A percentile compares a stretch with the other conserved stretches of the same genome.
These are phyloP conservation scores for Nomada ferruginata DNA, from an alignment of 2,888 invertebrate species.

Conservation along the genomic window DNA sequence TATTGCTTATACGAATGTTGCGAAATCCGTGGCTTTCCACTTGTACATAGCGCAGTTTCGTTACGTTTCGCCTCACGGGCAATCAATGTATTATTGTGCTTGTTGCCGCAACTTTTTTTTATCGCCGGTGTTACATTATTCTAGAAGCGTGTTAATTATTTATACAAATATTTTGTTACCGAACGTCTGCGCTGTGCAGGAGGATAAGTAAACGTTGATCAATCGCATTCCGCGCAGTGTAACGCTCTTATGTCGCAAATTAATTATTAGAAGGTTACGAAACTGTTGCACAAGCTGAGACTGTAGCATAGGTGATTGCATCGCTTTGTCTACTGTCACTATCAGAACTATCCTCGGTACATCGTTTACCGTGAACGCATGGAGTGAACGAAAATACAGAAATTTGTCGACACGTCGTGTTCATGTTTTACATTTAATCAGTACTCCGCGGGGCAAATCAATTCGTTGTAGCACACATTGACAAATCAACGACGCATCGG, in stretches of 20 bases:
- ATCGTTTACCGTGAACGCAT: neutral
- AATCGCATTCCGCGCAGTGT: neutral
- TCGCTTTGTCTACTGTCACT: neutral
- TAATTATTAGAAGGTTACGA: constrained; percentile 25
- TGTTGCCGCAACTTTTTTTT: neutral
- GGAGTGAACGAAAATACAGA: too few species aligned
- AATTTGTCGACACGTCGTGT: too few species aligned
- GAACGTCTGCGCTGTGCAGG: neutral
- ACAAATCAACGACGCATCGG: neutral
- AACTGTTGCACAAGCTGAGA: constrained; percentile 6
- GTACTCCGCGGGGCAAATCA: neutral
- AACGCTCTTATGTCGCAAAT: neutral
- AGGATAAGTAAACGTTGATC: neutral
- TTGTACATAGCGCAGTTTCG: constrained; percentile 30
- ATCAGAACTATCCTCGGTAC: neutral
- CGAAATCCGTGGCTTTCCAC: constrained; percentile 14
- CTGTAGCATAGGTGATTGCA: neutral
- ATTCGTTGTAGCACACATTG: neutral
- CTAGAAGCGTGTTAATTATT: neutral
- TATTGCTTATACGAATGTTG: constrained; percentile 20
- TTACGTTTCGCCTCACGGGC: neutral
- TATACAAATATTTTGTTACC: neutral
- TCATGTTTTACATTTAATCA: too few species aligned
- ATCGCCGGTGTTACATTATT: neutral
- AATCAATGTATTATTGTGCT: constrained; percentile 24